Conservation (phyloP, 2,797 vertebrate species). For the Phaenicophaeus curvirostris region DNA sequence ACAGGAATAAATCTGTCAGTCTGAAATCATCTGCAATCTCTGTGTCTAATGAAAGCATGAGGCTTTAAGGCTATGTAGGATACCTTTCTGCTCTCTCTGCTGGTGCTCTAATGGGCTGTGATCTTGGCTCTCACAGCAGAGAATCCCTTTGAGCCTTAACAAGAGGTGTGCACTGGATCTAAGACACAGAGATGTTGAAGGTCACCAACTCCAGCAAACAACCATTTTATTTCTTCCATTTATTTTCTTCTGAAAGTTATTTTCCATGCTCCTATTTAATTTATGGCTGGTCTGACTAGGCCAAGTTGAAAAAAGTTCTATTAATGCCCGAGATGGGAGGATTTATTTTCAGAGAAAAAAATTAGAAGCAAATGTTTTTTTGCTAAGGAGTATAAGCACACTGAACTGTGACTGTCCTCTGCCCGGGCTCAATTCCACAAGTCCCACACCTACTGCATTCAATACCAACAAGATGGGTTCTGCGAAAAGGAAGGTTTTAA, state of each 20-base stretch:
- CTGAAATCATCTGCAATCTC: not conserved
- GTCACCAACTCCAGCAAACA: not conserved
- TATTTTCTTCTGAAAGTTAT: slow-evolving; percentile 1
- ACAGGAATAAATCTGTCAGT: not conserved
- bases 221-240: not conserved
- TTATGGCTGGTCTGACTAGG: not conserved
- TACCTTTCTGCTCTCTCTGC: not conserved
- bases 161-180: not conserved
- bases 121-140: not conserved
- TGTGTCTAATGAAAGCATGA: not conserved
- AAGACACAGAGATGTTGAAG: not conserved
- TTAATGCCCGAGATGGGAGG: not conserved
- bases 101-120: not conserved
- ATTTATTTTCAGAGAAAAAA: not conserved
- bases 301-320: not conserved
- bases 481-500: not conserved
- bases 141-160: not conserved
- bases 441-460: not conserved
- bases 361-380: not conserved
- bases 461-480: not conserved
- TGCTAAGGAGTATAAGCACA: not conserved
- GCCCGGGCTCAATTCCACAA: not conserved
- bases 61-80: not conserved
- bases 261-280: not conserved
- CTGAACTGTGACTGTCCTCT: not conserved